Evolutionary conservation across 2,888 invertebrate species (phyloP).

Genomic region (Pollenia griseotomentosa): DNA sequence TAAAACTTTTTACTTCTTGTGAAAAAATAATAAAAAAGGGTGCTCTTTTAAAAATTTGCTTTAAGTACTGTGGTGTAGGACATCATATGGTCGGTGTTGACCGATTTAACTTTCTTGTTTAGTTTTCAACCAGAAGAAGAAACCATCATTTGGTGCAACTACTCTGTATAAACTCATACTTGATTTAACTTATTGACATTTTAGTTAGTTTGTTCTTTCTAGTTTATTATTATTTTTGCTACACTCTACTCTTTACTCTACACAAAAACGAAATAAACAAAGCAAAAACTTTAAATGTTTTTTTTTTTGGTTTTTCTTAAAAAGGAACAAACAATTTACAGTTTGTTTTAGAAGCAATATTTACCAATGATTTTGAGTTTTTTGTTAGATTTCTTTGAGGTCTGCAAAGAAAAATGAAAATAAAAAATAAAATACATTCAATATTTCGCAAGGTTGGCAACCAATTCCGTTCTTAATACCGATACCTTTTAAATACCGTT

Average conservation of each 20-base stretch:
- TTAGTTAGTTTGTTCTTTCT: slow-evolving; percentile 16
- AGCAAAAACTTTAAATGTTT: slow-evolving; percentile 15
- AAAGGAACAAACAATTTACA: slow-evolving; percentile 62
- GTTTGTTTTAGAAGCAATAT: slow-evolving; percentile 48
- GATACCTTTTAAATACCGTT: too few relatives aligned
- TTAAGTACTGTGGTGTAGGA: too few relatives aligned
- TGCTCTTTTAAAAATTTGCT: too few relatives aligned
- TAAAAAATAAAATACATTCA: neutral
- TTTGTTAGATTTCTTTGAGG: neutral
- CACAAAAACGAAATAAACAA: slow-evolving; percentile 29
- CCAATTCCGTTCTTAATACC: too few relatives aligned
- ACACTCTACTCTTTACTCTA: slow-evolving; percentile 13
- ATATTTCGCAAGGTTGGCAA: too few relatives aligned
- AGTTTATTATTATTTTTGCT: slow-evolving; percentile 25
- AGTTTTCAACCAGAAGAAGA: slow-evolving; percentile 15
- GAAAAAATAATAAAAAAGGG: too few relatives aligned
- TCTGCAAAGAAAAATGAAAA: neutral
- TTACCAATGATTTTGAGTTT: neutral
- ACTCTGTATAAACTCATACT: neutral
- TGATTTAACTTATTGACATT: slow-evolving; percentile 54
- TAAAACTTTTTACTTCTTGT: too few relatives aligned
- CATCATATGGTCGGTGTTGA: too few relatives aligned
- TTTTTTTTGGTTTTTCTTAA: neutral
- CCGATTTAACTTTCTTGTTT: neutral
- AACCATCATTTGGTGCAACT: slow-evolving; percentile 28